Evolutionary conservation across 2,797 vertebrate species (phyloP).

Genomic region (Acanthis flammea): DNA sequence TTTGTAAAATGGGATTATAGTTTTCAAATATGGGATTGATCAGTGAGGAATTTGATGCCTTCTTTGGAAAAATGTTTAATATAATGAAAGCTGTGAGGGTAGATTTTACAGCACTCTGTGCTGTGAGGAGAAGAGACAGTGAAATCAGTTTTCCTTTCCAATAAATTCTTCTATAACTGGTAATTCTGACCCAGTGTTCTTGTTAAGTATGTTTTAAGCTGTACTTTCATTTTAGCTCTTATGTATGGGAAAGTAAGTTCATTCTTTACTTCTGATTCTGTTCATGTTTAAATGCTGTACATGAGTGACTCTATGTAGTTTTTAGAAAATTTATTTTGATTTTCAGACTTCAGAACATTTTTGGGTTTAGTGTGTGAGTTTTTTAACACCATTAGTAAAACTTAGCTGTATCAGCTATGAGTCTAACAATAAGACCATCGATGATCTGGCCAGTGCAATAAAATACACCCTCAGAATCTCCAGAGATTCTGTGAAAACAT

Average conservation of each 20-base stretch:
- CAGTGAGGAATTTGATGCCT: background rate
- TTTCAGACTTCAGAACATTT: background rate
- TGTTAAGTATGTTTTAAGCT: background rate
- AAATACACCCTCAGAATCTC: background rate
- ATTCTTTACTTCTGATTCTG: background rate
- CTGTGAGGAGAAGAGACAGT: background rate
- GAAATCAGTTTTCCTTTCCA: background rate
- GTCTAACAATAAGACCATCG: fast-evolving
- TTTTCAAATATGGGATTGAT: background rate
- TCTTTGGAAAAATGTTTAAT: background rate
- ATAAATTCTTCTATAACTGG: background rate
- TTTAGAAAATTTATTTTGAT: background rate
- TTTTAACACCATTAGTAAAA: background rate
- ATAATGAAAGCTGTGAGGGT: background rate
- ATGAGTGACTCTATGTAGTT: fast-evolving
- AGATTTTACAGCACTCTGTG: background rate
- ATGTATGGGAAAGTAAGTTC: background rate
- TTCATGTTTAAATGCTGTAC: background rate
- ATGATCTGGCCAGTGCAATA: background rate
- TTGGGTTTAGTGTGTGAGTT: background rate
- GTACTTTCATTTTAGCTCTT: background rate
- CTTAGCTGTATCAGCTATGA: background rate
- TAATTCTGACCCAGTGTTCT: background rate
- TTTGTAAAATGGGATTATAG: background rate
- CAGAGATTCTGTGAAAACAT: background rate